Base-by-base conservation (phyloP, 2,888 invertebrate species). In the Cataglyphis altisquamis region DNA sequence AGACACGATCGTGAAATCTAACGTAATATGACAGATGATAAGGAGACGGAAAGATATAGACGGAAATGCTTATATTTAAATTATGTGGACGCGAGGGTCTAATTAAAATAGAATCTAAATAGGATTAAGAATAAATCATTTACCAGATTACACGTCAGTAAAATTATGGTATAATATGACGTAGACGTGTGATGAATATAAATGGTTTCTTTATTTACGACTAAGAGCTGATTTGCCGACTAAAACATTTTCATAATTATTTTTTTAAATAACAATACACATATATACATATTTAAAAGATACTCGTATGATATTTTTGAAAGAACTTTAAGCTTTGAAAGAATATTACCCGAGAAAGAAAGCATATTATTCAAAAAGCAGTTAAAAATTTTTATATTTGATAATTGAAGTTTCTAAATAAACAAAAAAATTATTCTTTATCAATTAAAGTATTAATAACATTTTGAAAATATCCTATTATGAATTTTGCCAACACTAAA, bases 21-120 rank as follows among this genome's bases (percentile, higher is more conserved):
- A 12, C 60, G 60, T 80, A 72, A 80, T 80, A n/a, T 80, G 73
- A 80, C 73, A 80, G 73, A 45, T 80, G 60, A 80, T 15, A 39
- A 18, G 82, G 45, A 63, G 63, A 64, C 64, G n/a, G 52, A 82
- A 74, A 82, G 80, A 80, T 81, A 55, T 6, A 48, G 15, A 18
- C 9, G 10, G 57, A 80, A 73, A 73, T 72, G 12, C 45, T 70
- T 45, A 18, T 60, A 45, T 12, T 80, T 62, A 21, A 80, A 36
- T 62, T 72, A 45, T 29, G 3, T 32, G 21, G n/a, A 68, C 29
- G 41, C 5, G 32, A 21, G 72, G 32, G 8, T 60, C 73, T 80
- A 80, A 72, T 80, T 80, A 80, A 80, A 72, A 60, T 60, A n/a
- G 45, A 36, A 80, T 62, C 48, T 62, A 62, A 57, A 45, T 21